Base-by-base conservation (phyloP, 2,888 invertebrate species). In the Eilema caniola region DNA sequence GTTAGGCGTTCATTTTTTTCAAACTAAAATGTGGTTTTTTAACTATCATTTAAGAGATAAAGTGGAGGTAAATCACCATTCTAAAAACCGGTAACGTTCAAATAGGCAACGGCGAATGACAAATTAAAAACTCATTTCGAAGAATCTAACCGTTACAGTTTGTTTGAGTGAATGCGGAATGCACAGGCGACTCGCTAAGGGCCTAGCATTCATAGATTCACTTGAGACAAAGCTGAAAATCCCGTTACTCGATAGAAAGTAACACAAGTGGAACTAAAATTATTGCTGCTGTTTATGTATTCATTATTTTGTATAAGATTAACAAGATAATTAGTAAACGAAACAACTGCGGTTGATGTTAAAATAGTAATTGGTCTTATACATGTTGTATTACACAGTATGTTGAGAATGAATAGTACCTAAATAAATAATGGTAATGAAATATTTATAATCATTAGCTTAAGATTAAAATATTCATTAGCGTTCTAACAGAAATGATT, bases 201-300 rank as follows among this genome's bases (percentile, higher is more conserved):
- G 66, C 72, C 64, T 80, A 80, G 86, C 56, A 60, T 33, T 62
- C 67, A 66, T 25, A 87, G 86, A 85, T 85, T 86, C 85, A 88
- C 85, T 85, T 86, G 86, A 91, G 90, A 93, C 93, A 92, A 93
- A 91, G 87, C 89, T 82, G 79, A 74, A 77, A 76, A 72, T 83
- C 90, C 93, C 93, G 93, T 93, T 93, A 93, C 83, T 75, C 82
- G 73, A 82, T 79, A 86, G 91, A 93, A 93, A 93, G 92, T 90
- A 92, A 92, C 87, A 90, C 90, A 88, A 90, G 88, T 92, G 89
- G 89, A 91, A 91, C 89, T 83, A 91, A 88, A 89, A 90, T 92
- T 87, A 89, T 86, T 85, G 83, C 84, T 84, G 85, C 85, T 83
- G 85, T 90, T 93, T 90, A 93, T 93, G 91, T 84, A 84, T 85